phyloP scores from a whole-genome alignment of 2,888 invertebrate genomes.

The Drymonia ruficornis region DNA sequence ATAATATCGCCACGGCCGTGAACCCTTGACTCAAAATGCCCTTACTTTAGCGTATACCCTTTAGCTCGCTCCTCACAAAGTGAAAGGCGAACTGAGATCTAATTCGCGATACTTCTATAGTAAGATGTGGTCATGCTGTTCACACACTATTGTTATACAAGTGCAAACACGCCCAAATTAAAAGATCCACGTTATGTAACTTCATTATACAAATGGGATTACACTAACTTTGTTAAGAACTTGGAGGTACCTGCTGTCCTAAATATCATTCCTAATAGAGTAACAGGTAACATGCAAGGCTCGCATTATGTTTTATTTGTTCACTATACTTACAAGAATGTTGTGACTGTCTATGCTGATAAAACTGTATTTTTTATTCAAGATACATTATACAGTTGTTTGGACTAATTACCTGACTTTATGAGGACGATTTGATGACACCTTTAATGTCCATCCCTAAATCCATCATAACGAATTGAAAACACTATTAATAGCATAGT shows the following conservation, averaged over 20 bases:
- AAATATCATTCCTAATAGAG: not conserved
- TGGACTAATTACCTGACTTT: no score
- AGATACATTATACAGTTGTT: no score
- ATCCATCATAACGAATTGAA: not conserved
- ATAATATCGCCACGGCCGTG: conserved; percentile 46
- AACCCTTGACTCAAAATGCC: conserved; percentile 63
- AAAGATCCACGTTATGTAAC: conserved; percentile 56
- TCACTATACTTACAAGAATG: no score
- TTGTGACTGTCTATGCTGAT: no score
- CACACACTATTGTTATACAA: conserved; percentile 66
- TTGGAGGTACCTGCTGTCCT: not conserved
- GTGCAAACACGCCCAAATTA: conserved; percentile 54
- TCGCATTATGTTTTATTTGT: not conserved
- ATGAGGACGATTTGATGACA: no score
- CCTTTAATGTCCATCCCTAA: not conserved
- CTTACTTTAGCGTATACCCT: conserved; percentile 63
- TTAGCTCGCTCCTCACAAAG: conserved; percentile 62
- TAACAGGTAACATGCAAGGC: not conserved
- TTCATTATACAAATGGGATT: conserved; percentile 53
- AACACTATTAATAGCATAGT: not conserved
- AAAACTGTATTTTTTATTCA: no score
- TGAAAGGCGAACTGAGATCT: conserved; percentile 74
- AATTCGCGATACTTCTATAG: conserved; percentile 56
- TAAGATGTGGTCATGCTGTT: conserved; percentile 64
- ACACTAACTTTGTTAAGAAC: conserved; percentile 12